A percentile compares a stretch with the other conserved stretches of the same genome.
phyloP scores from a whole-genome alignment of 2,797 vertebrate genomes.

The Prunella strophiata region DNA sequence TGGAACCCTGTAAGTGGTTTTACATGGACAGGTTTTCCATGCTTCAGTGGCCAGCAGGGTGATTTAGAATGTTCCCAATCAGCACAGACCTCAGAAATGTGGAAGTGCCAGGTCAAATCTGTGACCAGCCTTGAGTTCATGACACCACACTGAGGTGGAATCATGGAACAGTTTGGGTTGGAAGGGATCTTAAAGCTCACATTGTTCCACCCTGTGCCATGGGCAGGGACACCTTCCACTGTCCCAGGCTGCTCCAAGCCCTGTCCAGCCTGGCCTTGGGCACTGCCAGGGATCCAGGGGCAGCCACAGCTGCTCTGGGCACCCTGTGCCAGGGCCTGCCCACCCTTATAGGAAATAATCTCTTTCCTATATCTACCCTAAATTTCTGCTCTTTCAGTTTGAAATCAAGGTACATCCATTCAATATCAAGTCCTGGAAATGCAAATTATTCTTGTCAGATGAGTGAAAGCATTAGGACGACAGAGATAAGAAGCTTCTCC shows the following conservation, averaged over 20 bases:
- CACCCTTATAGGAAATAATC: fast-evolving
- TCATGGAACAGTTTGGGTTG: not conserved
- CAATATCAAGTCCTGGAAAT: not conserved
- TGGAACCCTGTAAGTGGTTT: not conserved
- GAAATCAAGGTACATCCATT: not conserved
- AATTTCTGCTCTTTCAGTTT: not conserved
- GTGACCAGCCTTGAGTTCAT: fast-evolving
- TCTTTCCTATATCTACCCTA: not conserved
- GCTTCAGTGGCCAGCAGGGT: not conserved
- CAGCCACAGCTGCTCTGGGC: not conserved
- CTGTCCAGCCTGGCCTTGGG: fast-evolving
- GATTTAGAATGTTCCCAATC: not conserved
- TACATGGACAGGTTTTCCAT: fast-evolving
- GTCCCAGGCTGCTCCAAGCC: fast-evolving
- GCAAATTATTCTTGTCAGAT: not conserved
- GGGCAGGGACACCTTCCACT: not conserved
- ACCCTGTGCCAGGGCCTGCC: not conserved
- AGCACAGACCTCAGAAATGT: not conserved
- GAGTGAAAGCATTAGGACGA: not conserved
- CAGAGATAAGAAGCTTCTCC: not conserved
- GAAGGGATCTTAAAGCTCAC: not conserved
- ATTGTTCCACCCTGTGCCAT: not conserved
- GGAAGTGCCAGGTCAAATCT: not conserved
- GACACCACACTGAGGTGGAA: too few relatives aligned
- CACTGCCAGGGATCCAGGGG: not conserved